Evolutionary conservation across 37 sponge, comb jelly and placozoan genomes (phyloP), one percentile per base, ranked within the genome.

Genomic region (Diacarnus erythraeanus): DNA sequence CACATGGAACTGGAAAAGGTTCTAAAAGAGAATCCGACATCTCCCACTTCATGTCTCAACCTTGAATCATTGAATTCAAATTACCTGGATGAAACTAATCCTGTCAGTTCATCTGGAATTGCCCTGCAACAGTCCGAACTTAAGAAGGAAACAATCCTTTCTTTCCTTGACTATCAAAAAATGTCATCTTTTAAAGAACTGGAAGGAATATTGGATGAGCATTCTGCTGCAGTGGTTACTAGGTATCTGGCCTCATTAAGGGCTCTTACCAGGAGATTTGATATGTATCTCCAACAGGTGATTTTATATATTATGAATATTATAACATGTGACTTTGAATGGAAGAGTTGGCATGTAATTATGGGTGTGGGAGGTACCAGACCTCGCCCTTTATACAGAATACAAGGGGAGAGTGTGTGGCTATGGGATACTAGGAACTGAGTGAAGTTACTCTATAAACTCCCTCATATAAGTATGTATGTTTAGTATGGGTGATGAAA

Each of bases 251-350:
- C 89, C 21, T 91, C 92, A 10, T 86, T 65, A 31, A 78, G 92
- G 70, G 79, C 92, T 17, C 84, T 95, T 51, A 84, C 86, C 56
- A 87, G 82, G 69, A 95, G 89, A 65, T 95, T 95, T 83, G 92
- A 95, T 63, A 59, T 73, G 77, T 91, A 90, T 74, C 66, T 95
- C 5, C 86, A 54, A 29, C 59, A 59, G 65, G 65, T 77, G 23
- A n/a, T 47, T 72, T n/a, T n/a, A n/a, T n/a, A n/a, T n/a, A n/a
- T n/a, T n/a, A n/a, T n/a, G 72, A 15, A 71, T 29, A 71, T 33
- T 71, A 39, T 9, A 15, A n/a, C 15, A 71, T 33, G 33, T n/a
- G 17, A n/a, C 41, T 35, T 71, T 71, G 10, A 35, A 35, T 38
- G 5, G n/a, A n/a, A n/a, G n/a, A n/a, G n/a, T n/a, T n/a, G n/a